A percentile compares a stretch with the other conserved stretches of the same genome.
These are phyloP conservation scores for Aromia moschata DNA, from an alignment of 2,888 invertebrate genomes.

Conservation along the genomic window DNA sequence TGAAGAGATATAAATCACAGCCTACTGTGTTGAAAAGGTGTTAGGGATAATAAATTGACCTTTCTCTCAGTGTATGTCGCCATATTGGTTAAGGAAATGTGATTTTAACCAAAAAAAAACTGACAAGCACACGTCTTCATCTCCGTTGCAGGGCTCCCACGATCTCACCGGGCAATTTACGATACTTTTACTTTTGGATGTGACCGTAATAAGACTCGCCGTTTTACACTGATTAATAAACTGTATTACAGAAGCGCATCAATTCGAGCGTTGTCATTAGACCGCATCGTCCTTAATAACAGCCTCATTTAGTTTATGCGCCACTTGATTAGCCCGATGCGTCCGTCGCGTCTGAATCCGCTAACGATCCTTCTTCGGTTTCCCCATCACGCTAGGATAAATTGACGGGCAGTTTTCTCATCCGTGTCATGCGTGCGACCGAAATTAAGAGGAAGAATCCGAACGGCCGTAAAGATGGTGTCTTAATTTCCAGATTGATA, in stretches of 20 bases:
- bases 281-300: constrained; percentile 12
- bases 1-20: too few species aligned
- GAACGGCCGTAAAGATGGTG: background rate
- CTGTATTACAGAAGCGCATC: constrained; percentile 1
- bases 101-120: too few species aligned
- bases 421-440: constrained; percentile 2
- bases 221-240: constrained; percentile 1
- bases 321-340: constrained; percentile 10
- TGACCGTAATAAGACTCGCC: background rate
- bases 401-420: background rate
- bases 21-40: too few species aligned
- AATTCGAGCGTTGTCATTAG: constrained; percentile 2
- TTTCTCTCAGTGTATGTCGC: too few species aligned
- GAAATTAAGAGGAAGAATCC: background rate
- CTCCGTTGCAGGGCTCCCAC: too few species aligned
- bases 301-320: constrained; percentile 10
- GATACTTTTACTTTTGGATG: constrained; percentile 5
- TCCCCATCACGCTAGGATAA: constrained; percentile 4
- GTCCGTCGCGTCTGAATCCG: constrained; percentile 8
- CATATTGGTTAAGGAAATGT: too few species aligned
- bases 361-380: constrained; percentile 11
- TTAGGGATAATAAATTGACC: too few species aligned
- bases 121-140: too few species aligned
- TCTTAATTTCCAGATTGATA: constrained; percentile 2
- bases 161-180: background rate